A percentile compares a stretch with the other conserved stretches of the same genome.
Conservation (phyloP, 37 sponge, comb jelly and placozoan species). For the Hormiphora californensis region DNA sequence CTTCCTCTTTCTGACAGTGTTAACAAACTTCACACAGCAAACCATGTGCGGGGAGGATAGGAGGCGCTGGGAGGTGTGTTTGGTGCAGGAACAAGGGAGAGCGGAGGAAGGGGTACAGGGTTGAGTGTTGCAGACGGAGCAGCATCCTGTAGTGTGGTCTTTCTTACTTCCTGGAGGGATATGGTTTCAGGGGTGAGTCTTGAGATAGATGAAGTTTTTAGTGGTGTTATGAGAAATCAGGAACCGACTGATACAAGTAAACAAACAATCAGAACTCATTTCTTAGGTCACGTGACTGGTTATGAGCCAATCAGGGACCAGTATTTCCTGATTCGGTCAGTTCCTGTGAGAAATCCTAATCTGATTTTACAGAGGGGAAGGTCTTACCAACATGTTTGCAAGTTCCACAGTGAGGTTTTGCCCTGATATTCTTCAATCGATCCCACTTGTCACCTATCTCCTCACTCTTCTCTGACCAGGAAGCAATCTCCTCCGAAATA, state of each 20-base stretch:
- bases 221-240: too few species aligned
- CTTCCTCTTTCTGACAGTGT: neutral
- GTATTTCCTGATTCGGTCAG: too few species aligned
- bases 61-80: constrained; percentile 19
- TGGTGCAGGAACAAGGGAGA: neutral
- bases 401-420: constrained; percentile 18
- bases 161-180: constrained; percentile 18
- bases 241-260: too few species aligned
- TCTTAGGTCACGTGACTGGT: too few species aligned
- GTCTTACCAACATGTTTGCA: constrained; percentile 31
- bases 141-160: neutral
- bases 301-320: too few species aligned
- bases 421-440: neutral
- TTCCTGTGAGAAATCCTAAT: too few species aligned
- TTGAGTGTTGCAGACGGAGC: neutral
- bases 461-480: neutral
- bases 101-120: neutral
- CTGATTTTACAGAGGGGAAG: too few species aligned
- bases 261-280: too few species aligned
- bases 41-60: constrained; percentile 36
- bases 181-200: too few species aligned
- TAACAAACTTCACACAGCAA: constrained; percentile 42
- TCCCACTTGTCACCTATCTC: neutral
- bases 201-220: too few species aligned
- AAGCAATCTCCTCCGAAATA: neutral